Evolutionary conservation across 53 echinoderm and acorn worm genomes (phyloP).

Genomic region (Astropecten irregularis): DNA sequence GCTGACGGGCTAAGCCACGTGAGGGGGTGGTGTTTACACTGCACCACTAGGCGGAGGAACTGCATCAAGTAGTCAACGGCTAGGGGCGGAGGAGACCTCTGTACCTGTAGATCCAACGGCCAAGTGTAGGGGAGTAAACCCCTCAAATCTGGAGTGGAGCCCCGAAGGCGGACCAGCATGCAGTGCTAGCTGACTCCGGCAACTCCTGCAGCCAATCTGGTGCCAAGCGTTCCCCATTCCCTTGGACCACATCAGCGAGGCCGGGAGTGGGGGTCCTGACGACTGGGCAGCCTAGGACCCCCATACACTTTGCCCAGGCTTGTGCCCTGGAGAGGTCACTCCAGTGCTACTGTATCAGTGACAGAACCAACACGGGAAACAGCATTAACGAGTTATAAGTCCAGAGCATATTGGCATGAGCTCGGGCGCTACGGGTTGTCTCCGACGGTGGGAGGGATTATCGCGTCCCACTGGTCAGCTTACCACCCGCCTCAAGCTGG

Average conservation of each 20-base stretch:
- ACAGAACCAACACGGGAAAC: neutral
- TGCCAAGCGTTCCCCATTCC: constrained; percentile 66
- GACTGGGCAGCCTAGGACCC: constrained; percentile 62
- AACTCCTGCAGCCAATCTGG: constrained; percentile 60
- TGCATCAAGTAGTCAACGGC: neutral
- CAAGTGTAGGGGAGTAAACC: constrained; percentile 35
- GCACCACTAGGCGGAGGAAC: constrained; percentile 26
- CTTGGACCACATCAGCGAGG: constrained; percentile 59
- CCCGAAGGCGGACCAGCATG: constrained; percentile 62
- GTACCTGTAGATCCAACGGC: constrained; percentile 11
- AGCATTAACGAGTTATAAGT: constrained; percentile 7
- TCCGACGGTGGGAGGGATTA: constrained; percentile 66
- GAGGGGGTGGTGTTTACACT: constrained; percentile 24
- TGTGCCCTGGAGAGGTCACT: constrained; percentile 10
- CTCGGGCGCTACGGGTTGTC: too few species aligned
- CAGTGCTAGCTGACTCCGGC: constrained; percentile 21
- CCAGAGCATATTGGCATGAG: constrained; percentile 26
- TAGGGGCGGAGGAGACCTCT: constrained; percentile 16
- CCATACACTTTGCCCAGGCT: constrained; percentile 55
- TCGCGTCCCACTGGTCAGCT: constrained; percentile 56
- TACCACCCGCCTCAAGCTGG: too few species aligned
- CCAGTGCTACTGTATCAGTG: neutral
- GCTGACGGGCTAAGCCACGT: constrained; percentile 14
- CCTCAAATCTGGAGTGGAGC: constrained; percentile 60
- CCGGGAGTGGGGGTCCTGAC: constrained; percentile 68